These are phyloP conservation scores for Drosophila kokeensis DNA, from an alignment of 2,888 invertebrate genomes.

Conservation along the genomic window DNA sequence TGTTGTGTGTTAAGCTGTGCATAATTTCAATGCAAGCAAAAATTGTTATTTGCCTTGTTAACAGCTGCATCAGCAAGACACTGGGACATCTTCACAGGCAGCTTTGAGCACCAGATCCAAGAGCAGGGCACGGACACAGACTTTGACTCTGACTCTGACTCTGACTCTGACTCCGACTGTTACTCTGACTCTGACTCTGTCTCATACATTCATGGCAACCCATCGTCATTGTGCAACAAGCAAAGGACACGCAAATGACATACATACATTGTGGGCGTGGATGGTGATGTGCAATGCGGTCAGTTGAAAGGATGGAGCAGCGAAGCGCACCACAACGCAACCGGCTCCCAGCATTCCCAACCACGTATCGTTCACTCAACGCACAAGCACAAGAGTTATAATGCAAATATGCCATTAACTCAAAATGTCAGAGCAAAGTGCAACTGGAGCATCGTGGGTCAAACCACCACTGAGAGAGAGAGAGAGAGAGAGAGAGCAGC, in stretches of 20 bases:
- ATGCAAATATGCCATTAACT: slow-evolving; percentile 80
- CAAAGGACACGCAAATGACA: slow-evolving; percentile 38
- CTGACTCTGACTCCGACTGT: not conserved
- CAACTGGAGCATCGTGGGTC: slow-evolving; percentile 41
- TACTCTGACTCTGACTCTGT: not conserved
- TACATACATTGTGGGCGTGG: slow-evolving; percentile 3
- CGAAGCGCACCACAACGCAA: not conserved
- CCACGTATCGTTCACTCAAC: slow-evolving; percentile 19
- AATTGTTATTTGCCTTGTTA: slow-evolving; percentile 64
- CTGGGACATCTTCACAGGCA: slow-evolving; percentile 3
- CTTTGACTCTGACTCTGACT: not conserved
- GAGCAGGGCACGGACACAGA: slow-evolving; percentile 4
- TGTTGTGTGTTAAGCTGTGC: slow-evolving; percentile 39
- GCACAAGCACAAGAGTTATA: slow-evolving; percentile 53
- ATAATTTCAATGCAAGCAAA: slow-evolving; percentile 53
- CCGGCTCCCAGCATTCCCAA: not conserved
- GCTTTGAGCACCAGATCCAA: slow-evolving; percentile 5
- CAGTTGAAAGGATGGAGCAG: slow-evolving; percentile 24
- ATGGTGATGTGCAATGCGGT: slow-evolving; percentile 13
- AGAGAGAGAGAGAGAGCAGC: not conserved
- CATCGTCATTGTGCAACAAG: slow-evolving; percentile 63
- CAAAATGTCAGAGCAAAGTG: slow-evolving; percentile 75
- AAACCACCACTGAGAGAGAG: not conserved
- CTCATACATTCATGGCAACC: slow-evolving; percentile 50
- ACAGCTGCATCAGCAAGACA: slow-evolving; percentile 52